These are phyloP conservation scores for Gymnogyps californianus DNA, from an alignment of 2,113 vertebrate species.

Conservation along the genomic window DNA sequence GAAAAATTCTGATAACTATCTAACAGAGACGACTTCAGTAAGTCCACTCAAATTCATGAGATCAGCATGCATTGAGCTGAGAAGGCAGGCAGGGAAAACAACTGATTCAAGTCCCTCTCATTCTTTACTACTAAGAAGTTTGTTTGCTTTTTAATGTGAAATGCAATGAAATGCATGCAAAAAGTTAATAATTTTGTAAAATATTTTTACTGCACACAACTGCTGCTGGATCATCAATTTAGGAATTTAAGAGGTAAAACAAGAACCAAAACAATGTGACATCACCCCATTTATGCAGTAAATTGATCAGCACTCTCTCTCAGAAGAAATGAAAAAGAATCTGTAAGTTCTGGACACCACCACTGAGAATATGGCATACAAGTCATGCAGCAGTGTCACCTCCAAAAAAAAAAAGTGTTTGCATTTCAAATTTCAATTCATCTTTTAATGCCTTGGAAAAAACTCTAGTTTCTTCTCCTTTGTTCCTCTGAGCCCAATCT, in stretches of 20 bases:
- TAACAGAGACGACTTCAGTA: background rate
- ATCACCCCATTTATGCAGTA: background rate
- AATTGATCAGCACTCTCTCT: background rate
- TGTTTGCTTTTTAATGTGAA: background rate
- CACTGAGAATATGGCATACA: background rate
- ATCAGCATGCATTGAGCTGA: background rate
- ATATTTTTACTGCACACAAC: background rate
- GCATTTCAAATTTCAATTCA: background rate
- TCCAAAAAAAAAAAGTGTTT: background rate
- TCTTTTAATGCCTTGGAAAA: background rate
- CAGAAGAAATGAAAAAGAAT: background rate
- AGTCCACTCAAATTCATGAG: background rate
- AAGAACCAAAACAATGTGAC: background rate
- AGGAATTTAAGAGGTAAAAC: background rate
- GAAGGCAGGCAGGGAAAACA: background rate
- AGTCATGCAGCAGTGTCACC: background rate
- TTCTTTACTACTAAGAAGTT: background rate
- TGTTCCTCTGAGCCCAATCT: constrained; percentile 20
- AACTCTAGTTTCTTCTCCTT: background rate
- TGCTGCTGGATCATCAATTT: background rate
- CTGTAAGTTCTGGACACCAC: accelerated
- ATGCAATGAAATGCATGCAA: background rate
- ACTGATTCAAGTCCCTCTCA: background rate
- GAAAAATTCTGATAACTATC: background rate
- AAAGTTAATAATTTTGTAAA: background rate